Conservation (phyloP, 2,113 vertebrate species). For the Barnardius zonarius region DNA sequence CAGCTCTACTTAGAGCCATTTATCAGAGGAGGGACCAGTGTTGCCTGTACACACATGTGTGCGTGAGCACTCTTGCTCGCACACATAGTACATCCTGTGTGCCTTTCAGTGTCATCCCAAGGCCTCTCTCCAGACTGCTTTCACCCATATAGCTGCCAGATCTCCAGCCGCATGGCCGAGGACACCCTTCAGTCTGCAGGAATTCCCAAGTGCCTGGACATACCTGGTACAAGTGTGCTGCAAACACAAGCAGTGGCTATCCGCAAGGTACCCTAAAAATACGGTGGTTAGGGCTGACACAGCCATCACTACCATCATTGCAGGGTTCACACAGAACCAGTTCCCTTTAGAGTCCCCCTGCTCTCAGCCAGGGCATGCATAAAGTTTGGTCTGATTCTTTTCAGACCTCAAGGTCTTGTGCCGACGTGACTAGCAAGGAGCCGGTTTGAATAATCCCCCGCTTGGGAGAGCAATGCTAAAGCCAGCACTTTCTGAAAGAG, state of each 20-base stretch:
- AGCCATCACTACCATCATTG: neutral
- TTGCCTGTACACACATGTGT: fast-evolving
- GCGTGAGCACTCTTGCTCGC: fast-evolving
- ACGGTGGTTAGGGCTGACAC: neutral
- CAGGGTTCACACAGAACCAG: neutral
- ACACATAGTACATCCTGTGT: neutral
- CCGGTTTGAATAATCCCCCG: neutral
- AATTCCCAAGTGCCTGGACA: neutral
- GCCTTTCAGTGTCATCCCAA: neutral
- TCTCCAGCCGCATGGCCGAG: neutral
- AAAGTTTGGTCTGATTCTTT: neutral
- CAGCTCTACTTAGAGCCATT: neutral
- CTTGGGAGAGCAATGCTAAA: neutral
- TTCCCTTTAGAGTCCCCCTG: neutral
- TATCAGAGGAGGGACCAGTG: neutral
- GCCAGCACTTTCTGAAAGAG: neutral
- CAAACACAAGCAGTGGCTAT: neutral
- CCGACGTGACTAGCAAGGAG: neutral
- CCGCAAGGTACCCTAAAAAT: neutral
- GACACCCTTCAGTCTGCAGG: neutral
- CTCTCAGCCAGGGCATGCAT: neutral
- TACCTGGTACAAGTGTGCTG: neutral
- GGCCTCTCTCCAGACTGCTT: neutral
- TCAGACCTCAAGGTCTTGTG: neutral
- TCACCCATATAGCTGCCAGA: neutral